A percentile compares a stretch with the other conserved stretches of the same genome.
These are phyloP conservation scores for Lycophotia porphyrea DNA, from an alignment of 2,888 invertebrate genomes.

Conservation along the genomic window DNA sequence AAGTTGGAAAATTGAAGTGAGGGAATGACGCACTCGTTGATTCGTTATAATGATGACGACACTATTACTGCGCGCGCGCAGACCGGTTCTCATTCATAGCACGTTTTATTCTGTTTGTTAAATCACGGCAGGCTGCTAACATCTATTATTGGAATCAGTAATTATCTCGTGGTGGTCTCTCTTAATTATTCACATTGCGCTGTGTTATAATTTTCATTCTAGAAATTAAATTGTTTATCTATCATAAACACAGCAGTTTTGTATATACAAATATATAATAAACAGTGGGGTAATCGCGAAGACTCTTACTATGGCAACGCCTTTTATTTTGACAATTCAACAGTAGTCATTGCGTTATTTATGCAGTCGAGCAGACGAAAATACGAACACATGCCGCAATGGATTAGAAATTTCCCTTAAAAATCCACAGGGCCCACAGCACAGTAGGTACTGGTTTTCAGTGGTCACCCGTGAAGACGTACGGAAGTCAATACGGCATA, in stretches of 20 bases:
- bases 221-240: background rate
- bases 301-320: no score
- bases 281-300: background rate
- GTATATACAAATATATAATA: background rate
- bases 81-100: conserved; percentile 70
- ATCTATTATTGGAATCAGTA: conserved; percentile 53
- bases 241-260: background rate
- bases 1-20: conserved; percentile 67
- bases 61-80: conserved; percentile 47
- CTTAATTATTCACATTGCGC: conserved; percentile 33
- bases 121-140: conserved; percentile 42
- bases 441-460: no score
- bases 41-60: conserved; percentile 67
- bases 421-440: no score
- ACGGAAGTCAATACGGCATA: no score
- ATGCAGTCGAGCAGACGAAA: background rate
- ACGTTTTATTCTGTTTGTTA: conserved; percentile 56
- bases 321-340: background rate
- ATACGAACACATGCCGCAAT: background rate
- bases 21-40: conserved; percentile 55
- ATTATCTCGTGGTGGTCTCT: conserved; percentile 46
- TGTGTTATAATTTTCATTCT: conserved; percentile 22
- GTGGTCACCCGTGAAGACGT: no score
- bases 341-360: background rate
- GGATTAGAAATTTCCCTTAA: background rate